Conservation (phyloP, 2,797 vertebrate genomes). For the Poecilia picta region DNA sequence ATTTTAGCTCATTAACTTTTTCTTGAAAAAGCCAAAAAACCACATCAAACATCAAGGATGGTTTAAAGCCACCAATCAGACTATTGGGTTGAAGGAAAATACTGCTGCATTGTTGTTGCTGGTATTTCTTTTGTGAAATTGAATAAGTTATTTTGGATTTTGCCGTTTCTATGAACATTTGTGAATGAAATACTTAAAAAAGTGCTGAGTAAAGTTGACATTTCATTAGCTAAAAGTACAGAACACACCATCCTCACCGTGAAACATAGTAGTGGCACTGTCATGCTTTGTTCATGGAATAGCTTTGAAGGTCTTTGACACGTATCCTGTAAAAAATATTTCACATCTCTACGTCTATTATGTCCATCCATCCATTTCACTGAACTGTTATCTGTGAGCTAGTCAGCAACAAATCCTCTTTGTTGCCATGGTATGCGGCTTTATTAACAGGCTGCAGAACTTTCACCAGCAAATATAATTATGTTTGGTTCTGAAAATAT, state of each 20-base stretch:
- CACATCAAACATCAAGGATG: too few species aligned
- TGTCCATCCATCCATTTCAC: neutral
- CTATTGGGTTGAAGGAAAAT: slow-evolving; percentile 27
- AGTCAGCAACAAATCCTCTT: neutral
- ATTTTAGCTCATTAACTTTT: too few species aligned
- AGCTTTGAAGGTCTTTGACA: neutral
- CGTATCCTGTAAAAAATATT: neutral
- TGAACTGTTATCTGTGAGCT: neutral
- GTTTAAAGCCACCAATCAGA: slow-evolving; percentile 18
- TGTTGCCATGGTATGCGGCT: neutral
- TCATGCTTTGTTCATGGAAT: neutral
- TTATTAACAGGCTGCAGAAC: neutral
- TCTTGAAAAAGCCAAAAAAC: too few species aligned
- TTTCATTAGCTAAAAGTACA: neutral
- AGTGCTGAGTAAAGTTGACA: too few species aligned
- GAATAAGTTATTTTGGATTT: too few species aligned
- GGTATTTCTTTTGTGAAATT: neutral
- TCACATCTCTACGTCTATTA: neutral
- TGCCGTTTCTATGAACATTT: too few species aligned
- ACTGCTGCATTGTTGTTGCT: slow-evolving; percentile 43
- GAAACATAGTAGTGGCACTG: neutral
- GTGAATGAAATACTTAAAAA: too few species aligned
- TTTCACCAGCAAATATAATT: neutral
- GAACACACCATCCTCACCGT: neutral
- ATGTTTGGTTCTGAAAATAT: neutral